These are phyloP conservation scores for Melitaea athalia DNA, from an alignment of 2,888 invertebrate genomes.

Conservation along the genomic window DNA sequence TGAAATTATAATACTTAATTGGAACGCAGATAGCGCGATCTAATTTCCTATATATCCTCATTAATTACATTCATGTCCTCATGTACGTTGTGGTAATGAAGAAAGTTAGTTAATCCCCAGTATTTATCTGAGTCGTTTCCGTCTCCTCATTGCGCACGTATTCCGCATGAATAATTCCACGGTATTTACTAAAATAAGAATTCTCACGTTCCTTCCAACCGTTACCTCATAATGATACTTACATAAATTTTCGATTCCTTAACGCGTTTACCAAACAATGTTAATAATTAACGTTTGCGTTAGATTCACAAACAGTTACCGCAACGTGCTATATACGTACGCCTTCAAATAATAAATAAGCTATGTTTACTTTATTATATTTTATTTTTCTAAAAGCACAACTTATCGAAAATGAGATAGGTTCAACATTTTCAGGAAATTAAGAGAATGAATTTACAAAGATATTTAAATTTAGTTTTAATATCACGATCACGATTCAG, in stretches of 20 bases:
- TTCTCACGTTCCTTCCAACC: constrained; percentile 13
- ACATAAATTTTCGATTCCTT: neutral
- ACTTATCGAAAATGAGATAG: no score
- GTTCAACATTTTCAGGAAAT: no score
- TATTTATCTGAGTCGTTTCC: constrained; percentile 44
- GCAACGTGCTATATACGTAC: neutral
- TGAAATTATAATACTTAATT: constrained; percentile 32
- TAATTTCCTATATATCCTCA: constrained; percentile 32
- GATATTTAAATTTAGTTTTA: no score
- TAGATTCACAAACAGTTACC: no score
- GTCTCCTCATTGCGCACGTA: constrained; percentile 41
- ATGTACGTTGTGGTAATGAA: constrained; percentile 32
- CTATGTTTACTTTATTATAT: neutral
- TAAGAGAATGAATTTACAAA: no score
- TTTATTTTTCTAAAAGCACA: no score
- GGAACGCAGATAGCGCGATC: constrained; percentile 24
- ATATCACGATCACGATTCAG: no score
- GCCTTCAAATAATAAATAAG: neutral
- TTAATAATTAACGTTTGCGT: neutral
- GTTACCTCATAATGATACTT: constrained; percentile 7
- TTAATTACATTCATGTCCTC: constrained; percentile 36
- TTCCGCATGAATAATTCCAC: constrained; percentile 53
- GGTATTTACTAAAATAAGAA: constrained; percentile 46
- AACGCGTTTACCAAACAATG: neutral
- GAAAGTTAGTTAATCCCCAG: constrained; percentile 33